A percentile compares a stretch with the other conserved stretches of the same genome.
These are phyloP conservation scores for Hypercompe scribonia DNA, from an alignment of 2,888 invertebrate genomes.

Conservation along the genomic window DNA sequence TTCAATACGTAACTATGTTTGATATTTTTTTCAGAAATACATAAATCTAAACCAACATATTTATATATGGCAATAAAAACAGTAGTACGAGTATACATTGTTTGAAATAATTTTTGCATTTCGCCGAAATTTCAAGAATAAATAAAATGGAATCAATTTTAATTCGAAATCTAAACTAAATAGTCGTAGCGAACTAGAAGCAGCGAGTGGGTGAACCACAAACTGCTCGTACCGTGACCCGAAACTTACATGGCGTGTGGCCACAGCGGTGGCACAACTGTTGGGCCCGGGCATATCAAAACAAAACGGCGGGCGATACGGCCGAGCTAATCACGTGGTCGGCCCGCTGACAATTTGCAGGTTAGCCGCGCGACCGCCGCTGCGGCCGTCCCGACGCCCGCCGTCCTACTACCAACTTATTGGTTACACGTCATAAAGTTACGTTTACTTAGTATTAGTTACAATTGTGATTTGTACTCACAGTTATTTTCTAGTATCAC, in stretches of 20 bases:
- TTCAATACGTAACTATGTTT: no score
- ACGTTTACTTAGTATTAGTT: constrained; percentile 45
- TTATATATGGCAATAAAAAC: neutral
- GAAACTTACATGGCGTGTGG: constrained; percentile 61
- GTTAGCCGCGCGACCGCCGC: constrained; percentile 68
- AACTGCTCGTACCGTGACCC: constrained; percentile 66
- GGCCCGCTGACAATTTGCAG: constrained; percentile 69
- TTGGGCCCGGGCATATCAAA: constrained; percentile 64
- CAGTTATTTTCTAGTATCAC: neutral
- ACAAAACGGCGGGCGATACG: constrained; percentile 65
- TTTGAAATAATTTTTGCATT: no score
- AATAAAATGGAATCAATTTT: constrained; percentile 21
- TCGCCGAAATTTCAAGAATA: neutral
- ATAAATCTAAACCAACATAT: no score
- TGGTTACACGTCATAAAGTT: constrained; percentile 45
- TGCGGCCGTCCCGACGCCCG: constrained; percentile 43
- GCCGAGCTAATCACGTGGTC: constrained; percentile 72
- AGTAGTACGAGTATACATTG: no score
- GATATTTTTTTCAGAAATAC: no score
- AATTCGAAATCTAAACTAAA: constrained; percentile 36
- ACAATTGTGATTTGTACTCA: neutral
- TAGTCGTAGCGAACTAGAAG: constrained; percentile 51
- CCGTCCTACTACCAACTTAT: constrained; percentile 30
- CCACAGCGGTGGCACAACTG: constrained; percentile 50
- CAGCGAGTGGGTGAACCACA: constrained; percentile 61